phyloP scores from a whole-genome alignment of 2,113 vertebrate species.

The Columba livia region DNA sequence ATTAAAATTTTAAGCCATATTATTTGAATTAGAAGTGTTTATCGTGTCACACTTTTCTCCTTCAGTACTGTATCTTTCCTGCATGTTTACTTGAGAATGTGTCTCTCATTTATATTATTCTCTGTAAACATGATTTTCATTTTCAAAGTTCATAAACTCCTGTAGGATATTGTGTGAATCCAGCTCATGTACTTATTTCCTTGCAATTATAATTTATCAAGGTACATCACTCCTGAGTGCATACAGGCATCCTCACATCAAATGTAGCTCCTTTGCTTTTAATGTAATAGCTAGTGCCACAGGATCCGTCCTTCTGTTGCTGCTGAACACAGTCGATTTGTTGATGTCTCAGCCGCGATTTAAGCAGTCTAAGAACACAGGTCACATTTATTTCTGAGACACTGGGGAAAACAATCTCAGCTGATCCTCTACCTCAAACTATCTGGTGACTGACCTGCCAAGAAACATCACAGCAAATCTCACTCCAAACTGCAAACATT shows the following conservation, averaged over 20 bases:
- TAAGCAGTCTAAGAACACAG: neutral
- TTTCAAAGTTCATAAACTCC: neutral
- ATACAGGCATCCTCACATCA: neutral
- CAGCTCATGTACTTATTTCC: neutral
- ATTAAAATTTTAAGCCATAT: neutral
- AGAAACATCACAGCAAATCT: neutral
- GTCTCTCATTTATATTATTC: neutral
- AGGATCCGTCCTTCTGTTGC: neutral
- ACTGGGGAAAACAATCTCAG: neutral
- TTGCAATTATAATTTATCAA: neutral
- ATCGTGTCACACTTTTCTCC: neutral
- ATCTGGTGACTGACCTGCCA: neutral
- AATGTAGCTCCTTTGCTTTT: neutral
- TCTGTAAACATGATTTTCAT: neutral
- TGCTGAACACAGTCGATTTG: neutral
- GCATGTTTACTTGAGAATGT: neutral
- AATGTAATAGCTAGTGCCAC: neutral
- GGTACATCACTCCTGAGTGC: neutral
- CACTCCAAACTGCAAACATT: neutral
- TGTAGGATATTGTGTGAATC: neutral
- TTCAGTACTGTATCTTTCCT: neutral
- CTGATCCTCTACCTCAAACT: neutral
- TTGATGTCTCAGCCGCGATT: neutral
- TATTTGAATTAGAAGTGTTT: neutral
- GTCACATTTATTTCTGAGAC: neutral